These are phyloP conservation scores for Drosophila pruinosa DNA, from an alignment of 1,140 invertebrate species.

Conservation along the genomic window DNA sequence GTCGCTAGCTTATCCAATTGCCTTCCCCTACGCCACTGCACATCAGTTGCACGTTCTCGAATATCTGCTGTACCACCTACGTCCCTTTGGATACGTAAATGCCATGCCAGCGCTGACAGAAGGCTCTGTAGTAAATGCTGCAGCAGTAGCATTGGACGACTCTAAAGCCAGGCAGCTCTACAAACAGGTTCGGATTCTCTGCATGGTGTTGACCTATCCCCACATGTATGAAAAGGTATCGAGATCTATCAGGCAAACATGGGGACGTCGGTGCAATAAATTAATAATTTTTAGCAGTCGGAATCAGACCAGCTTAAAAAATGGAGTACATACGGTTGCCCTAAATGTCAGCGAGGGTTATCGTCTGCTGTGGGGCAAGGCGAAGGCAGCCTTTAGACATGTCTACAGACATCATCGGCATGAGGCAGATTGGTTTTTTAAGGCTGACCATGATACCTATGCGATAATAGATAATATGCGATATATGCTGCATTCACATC, in stretches of 20 bases:
- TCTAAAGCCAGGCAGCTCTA: constrained; percentile 81
- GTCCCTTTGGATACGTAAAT: constrained; percentile 39
- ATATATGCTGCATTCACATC: constrained; percentile 91
- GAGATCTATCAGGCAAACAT: constrained; percentile 97
- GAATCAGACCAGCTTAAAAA: constrained; percentile 89
- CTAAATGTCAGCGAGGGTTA: constrained; percentile 92
- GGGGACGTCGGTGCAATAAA: constrained; percentile 96
- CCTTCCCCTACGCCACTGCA: constrained; percentile 23
- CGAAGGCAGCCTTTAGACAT: constrained; percentile 95
- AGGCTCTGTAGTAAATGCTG: neutral
- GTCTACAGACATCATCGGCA: constrained; percentile 91
- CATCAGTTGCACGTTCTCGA: constrained; percentile 39
- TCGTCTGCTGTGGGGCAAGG: constrained; percentile 95
- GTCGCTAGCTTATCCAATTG: neutral
- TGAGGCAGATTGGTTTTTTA: constrained; percentile 95
- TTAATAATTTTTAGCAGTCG: constrained; percentile 94
- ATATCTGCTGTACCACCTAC: constrained; percentile 45
- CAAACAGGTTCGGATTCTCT: constrained; percentile 89
- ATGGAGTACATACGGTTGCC: constrained; percentile 87
- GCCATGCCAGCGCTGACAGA: constrained; percentile 6
- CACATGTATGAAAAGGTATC: constrained; percentile 91
- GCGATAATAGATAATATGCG: constrained; percentile 96
- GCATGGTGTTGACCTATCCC: constrained; percentile 94
- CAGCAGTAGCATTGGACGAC: constrained; percentile 53
- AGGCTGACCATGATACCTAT: constrained; percentile 97